Evolutionary conservation across 1,140 invertebrate genomes (phyloP), one percentile per base, ranked within the genome.

Genomic region (Trichonephila inaurata): DNA sequence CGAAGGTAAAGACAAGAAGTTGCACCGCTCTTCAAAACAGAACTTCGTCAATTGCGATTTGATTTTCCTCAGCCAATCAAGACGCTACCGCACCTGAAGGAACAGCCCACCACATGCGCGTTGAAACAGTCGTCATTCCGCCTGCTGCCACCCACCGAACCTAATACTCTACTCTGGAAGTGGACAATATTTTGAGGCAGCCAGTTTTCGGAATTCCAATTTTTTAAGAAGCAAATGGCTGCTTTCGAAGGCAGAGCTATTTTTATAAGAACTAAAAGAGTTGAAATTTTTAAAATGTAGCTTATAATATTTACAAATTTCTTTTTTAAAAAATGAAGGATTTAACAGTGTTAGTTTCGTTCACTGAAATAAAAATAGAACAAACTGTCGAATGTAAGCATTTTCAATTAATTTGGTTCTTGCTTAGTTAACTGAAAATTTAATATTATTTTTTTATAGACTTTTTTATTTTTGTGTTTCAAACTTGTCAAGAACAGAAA

Each of bases 71-170:
- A 64, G 18, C 86, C 86, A 88, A 88, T 88, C 40, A 64, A 64
- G 61, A 19, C 16, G 61, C 86, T 64, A 21, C 28, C 58, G 24
- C 86, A 88, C 86, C 86, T 88, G 86, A 88, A 88, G 86, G 86
- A 88, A 88, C 86, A 58, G 18, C 86, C 86, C 86, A 66, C 86
- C 10, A 40, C 40, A 88, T 88, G 86, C 86, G 86, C 86, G 61
- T 21, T 40, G 72, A 77, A 1, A 16, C 61, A 88, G 40, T 88
- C 83, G 51, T 16, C 83, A 85, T 58, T 58, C 44, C 12, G 24
- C 18, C 58, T 21, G 58, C 83, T 85, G 44, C 83, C 83, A 61
- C 21, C 83, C 51, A 60, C 72, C 28, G 72, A 40, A 18, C 3
- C 4, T 7, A 16, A 77, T 33, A 18, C 18, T 77, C 28, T 16